These are phyloP conservation scores for Aphis gossypii DNA, from an alignment of 1,140 invertebrate genomes.

Conservation along the genomic window DNA sequence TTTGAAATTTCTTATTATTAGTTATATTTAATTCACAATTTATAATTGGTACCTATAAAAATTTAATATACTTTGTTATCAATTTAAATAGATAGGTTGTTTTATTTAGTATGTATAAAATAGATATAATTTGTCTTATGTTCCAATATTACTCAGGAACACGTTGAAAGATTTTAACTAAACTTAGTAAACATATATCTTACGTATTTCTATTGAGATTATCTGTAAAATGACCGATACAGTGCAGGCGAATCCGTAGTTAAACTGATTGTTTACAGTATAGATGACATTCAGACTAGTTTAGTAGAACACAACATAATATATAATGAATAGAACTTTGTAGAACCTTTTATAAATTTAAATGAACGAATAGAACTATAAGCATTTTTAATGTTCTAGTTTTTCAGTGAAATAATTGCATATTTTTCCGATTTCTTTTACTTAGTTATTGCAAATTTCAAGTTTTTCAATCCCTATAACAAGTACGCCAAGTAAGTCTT, in stretches of 20 bases:
- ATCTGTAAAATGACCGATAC: not conserved
- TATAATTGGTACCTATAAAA: no score
- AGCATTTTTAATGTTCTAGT: not conserved
- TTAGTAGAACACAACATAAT: not conserved
- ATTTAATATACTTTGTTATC: no score
- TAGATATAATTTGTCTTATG: not conserved
- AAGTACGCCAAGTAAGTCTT: not conserved
- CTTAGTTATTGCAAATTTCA: not conserved
- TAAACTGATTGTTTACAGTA: not conserved
- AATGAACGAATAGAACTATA: not conserved
- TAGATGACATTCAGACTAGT: not conserved
- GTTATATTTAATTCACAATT: no score
- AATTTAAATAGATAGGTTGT: not conserved
- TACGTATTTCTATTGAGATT: not conserved
- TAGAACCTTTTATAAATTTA: not conserved
- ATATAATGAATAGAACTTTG: not conserved
- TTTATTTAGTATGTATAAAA: not conserved
- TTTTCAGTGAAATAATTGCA: not conserved
- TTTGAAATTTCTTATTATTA: no score
- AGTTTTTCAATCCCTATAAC: not conserved
- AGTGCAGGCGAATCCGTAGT: not conserved
- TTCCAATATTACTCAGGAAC: no score
- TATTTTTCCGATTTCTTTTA: not conserved
- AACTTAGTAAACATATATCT: not conserved
- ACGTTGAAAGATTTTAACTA: no score